Evolutionary conservation across 2,113 vertebrate genomes (phyloP), one percentile per base, ranked within the genome.

Genomic region (Urocynchramus pylzowi): DNA sequence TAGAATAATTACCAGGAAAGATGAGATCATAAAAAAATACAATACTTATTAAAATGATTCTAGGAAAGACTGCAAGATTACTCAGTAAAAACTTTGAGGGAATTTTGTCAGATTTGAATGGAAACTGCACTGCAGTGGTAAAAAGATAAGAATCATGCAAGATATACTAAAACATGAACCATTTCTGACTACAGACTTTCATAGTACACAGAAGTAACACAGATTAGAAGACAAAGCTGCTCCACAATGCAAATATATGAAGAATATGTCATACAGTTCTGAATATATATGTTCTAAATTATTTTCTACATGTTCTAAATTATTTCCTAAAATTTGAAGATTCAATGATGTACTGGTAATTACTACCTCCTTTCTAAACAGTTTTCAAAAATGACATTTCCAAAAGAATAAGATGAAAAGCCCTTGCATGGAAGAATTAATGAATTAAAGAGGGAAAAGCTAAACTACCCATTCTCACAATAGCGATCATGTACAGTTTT

Each of bases 321-420:
- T 45, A n/a, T 57, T 92, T 87, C 50, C 30, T 69, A 60, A 71
- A 91, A 76, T 64, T 15, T 68, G 31, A 87, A 68, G 52, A 84
- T n/a, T 53, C 52, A 65, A 1, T 53, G 24, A 78, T 69, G 9
- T 75, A 74, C 64, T 8, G 10, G 39, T 26, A 93, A 77, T 53
- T 69, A 78, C 6, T 84, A 35, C 31, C 30, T 81, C 64, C 42
- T 81, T 82, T 87, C 54, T 47, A 45, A 86, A 86, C 0, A 3
- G 8, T 37, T 90, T 92, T 74, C 20, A n/a, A 33, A 59, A 54
- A 80, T 6, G 18, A 52, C 10, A 13, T 61, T 60, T 94, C 33
- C 16, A 68, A 75, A 91, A 73, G 56, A 59, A 21, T 23, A 61
- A 84, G 57, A 57, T 56, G 60, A 67, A 70, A 61, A 17, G 21